Base-by-base conservation (phyloP, 2,113 vertebrate genomes). In the Engraulis encrasicolus region DNA sequence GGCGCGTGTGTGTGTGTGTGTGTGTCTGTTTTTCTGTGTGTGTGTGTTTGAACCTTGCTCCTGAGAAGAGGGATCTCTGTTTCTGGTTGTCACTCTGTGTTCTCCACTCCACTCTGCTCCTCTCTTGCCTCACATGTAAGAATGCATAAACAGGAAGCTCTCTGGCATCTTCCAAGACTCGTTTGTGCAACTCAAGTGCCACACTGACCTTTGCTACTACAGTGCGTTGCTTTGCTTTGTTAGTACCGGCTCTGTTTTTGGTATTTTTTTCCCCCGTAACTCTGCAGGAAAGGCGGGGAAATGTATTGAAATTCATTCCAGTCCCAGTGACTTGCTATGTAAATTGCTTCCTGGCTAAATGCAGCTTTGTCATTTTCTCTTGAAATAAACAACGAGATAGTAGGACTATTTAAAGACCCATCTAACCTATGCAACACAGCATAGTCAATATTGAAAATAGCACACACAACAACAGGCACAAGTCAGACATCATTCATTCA, bases 271-370 rank as follows among this genome's bases (percentile, higher is more conserved):
- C n/a, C n/a, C n/a, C n/a, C n/a, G n/a, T n/a, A n/a, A n/a, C 58
- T 79, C 66, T 74, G 27, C 34, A 2, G 66, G 31, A 74, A 74
- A 23, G 9, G n/a, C n/a, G n/a, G 84, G 77, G 58, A 83, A 82
- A 89, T 81, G 37, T 79, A 52, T 87, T 85, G 66, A 78, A 58
- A 86, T 87, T 19, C 40, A 84, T 81, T 88, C 40, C 48, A 34
- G 77, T 20, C 31, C 18, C 50, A 48, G 36, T 36, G 40, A 58
- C 84, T 66, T 14, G 74, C 49, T 45, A 37, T 82, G 81, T 49
- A 78, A 48, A 85, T 45, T 27, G 6, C 18, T 7, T 4, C 37
- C 31, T 66, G 6, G 58, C n/a, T 66, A 27, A 11, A 27, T 66
- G 58, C 58, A 74, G 27, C 36, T 85, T 81, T 20, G 17, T n/a